phyloP scores from a whole-genome alignment of 2,888 invertebrate species.

The Leptopilina drosophilae region DNA sequence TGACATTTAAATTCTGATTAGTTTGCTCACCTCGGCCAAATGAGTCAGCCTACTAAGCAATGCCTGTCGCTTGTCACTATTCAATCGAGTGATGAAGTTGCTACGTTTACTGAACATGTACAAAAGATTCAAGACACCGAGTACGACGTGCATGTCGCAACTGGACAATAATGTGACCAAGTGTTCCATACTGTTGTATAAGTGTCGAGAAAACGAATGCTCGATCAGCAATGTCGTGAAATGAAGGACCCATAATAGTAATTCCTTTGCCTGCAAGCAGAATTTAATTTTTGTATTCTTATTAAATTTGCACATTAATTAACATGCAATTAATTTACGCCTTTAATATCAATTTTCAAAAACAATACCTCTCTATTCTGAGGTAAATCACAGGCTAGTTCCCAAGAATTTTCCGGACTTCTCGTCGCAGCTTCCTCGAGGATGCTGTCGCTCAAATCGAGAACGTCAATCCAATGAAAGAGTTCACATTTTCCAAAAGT shows the following conservation, averaged over 20 bases:
- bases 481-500: slow-evolving; percentile 92
- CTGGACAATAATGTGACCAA: slow-evolving; percentile 86
- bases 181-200: slow-evolving; percentile 93
- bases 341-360: background rate
- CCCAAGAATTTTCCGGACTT: slow-evolving; percentile 82
- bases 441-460: slow-evolving; percentile 87
- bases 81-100: slow-evolving; percentile 89
- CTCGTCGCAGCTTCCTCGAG: slow-evolving; percentile 85
- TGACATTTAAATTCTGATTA: too few species aligned
- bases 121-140: slow-evolving; percentile 89
- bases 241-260: slow-evolving; percentile 86
- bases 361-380: slow-evolving; percentile 80
- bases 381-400: slow-evolving; percentile 85
- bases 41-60: slow-evolving; percentile 85
- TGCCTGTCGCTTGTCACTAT: slow-evolving; percentile 84
- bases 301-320: too few species aligned
- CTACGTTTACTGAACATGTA: slow-evolving; percentile 94
- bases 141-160: slow-evolving; percentile 89
- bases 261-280: slow-evolving; percentile 81
- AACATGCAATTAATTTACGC: too few species aligned
- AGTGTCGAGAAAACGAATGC: slow-evolving; percentile 90
- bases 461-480: slow-evolving; percentile 90
- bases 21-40: slow-evolving; percentile 85
- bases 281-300: too few species aligned
- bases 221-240: slow-evolving; percentile 91